Percentiles rank a stretch among this genome's conserved stretches.
Evolutionary conservation across 2,113 vertebrate species (phyloP).

Genomic region (Protomyctophum bolini): DNA sequence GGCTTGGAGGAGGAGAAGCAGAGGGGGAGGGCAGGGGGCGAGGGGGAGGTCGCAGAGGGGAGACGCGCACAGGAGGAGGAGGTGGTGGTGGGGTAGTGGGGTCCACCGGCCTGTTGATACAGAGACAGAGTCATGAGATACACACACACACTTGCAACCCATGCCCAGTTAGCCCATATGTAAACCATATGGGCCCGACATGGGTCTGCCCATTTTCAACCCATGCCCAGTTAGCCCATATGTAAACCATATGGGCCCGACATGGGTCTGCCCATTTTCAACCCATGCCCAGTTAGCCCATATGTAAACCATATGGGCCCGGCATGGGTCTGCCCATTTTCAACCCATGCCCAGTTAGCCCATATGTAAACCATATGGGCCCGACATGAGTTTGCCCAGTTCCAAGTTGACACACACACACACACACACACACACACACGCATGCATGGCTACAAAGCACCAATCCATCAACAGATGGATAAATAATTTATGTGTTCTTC

Average conservation of each 20-base stretch:
- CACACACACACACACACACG: constrained; percentile 1
- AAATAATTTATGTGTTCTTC: not conserved
- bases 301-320: too few species aligned
- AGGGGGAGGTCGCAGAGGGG: not conserved
- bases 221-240: too few species aligned
- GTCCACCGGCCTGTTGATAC: not conserved
- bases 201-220: too few species aligned
- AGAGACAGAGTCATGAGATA: not conserved
- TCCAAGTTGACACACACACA: not conserved
- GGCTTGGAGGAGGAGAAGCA: constrained; percentile 1
- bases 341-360: too few species aligned
- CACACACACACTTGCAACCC: not conserved
- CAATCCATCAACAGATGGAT: not conserved
- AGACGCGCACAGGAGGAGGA: not conserved
- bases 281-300: too few species aligned
- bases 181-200: too few species aligned
- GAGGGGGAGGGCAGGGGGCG: not conserved
- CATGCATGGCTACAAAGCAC: not conserved
- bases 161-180: too few species aligned
- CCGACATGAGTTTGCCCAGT: not conserved
- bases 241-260: too few species aligned
- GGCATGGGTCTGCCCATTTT: too few species aligned
- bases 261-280: too few species aligned
- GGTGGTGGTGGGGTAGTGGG: not conserved
- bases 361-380: too few species aligned